Evolutionary conservation across 92 coral and sea anemone genomes (phyloP).

Genomic region (Zoanthus solanderi): DNA sequence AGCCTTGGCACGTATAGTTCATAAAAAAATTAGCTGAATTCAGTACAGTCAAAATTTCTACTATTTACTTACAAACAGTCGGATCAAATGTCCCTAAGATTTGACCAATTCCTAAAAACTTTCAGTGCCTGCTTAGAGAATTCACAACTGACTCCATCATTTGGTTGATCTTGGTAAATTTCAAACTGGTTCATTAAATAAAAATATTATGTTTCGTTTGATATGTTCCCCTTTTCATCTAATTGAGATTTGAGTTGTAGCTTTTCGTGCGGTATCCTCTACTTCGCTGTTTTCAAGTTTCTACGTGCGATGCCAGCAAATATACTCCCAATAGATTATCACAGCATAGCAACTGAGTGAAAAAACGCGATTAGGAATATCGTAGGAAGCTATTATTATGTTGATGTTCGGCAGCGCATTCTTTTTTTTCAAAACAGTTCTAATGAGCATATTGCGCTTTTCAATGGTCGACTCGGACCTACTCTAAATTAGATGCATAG

Average conservation of each 20-base stretch:
- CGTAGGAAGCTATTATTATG: slow-evolving; percentile 33
- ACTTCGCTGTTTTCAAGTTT: background rate
- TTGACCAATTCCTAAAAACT: no score
- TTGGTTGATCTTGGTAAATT: background rate
- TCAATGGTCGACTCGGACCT: slow-evolving; percentile 1
- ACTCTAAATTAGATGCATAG: slow-evolving; percentile 38
- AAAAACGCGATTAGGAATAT: slow-evolving; percentile 10
- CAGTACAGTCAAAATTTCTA: background rate
- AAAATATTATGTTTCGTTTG: background rate
- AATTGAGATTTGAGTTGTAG: background rate
- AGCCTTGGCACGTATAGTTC: background rate
- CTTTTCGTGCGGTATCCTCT: background rate
- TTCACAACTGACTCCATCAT: background rate
- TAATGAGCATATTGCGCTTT: slow-evolving; percentile 34
- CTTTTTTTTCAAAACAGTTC: slow-evolving; percentile 15
- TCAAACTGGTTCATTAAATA: background rate
- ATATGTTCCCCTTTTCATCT: background rate
- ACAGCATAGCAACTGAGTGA: slow-evolving; percentile 36
- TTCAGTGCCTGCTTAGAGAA: background rate
- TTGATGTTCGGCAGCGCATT: slow-evolving; percentile 2
- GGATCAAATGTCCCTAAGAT: background rate
- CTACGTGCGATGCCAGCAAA: background rate
- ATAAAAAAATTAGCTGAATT: background rate
- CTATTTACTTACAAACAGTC: background rate
- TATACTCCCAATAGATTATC: slow-evolving; percentile 2